Base-by-base conservation (phyloP, 2,113 vertebrate genomes). In the Rhabdornis inornatus region DNA sequence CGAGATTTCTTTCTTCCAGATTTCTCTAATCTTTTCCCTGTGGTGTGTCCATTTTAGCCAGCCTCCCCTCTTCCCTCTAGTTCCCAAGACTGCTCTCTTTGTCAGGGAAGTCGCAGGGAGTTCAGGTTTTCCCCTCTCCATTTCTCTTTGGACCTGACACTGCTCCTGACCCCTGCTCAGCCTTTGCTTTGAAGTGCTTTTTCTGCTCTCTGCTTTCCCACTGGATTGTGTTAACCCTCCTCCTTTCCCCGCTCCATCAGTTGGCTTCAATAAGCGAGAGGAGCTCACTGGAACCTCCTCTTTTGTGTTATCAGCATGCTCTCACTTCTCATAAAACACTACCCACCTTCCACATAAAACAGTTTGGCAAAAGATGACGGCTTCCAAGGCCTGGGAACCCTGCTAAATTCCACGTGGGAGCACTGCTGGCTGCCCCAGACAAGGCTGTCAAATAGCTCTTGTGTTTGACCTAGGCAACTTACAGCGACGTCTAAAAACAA, bases 121-220 rank as follows among this genome's bases (percentile, higher is more conserved):
- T 92, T 92, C 72, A 89, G 81, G 68, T 87, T 96, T 92, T 92
- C 56, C 72, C 52, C 37, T 89, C 74, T 93, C 37, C 50, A 55
- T 92, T 93, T 95, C 91, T 95, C 90, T 92, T 92, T 89, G 81
- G 95, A 87, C 90, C 49, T 95, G 89, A 88, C 91, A 95, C 76
- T 64, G 50, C 77, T 79, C 76, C 50, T 93, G 89, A 91, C 94
- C 95, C 49, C 87, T 83, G 57, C 39, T 77, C 78, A 94, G 78
- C 74, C 86, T 92, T 63, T 56, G 76, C 93, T 95, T 95, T 94
- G 94, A 93, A 91, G 94, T 94, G 66, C 66, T 86, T 94, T 95
- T 94, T 92, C 76, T 92, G 71, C 76, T 63, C 56, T 86, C 47
- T 57, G 63, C 85, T 81, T 93, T 96, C 82, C 87, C 90, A 90